Conservation (phyloP, 2,888 invertebrate genomes). For the Rhingia campestris region DNA sequence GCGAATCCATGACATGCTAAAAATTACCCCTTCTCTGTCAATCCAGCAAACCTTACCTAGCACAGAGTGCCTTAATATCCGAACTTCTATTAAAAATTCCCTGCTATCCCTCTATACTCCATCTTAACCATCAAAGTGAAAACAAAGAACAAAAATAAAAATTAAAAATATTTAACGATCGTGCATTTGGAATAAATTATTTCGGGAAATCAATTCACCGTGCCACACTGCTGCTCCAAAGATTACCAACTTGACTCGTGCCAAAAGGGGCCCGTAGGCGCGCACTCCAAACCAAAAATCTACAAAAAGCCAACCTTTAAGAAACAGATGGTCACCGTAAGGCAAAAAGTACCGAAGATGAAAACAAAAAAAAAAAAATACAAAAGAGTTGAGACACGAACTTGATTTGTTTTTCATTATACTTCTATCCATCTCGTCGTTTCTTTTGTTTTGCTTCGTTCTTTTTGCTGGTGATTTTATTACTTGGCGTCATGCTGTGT, state of each 20-base stretch:
- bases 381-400: conserved; percentile 62
- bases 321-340: conserved; percentile 50
- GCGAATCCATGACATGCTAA: too few relatives aligned
- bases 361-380: conserved; percentile 24
- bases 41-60: too few relatives aligned
- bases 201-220: conserved; percentile 37
- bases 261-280: conserved; percentile 50
- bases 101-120: too few relatives aligned
- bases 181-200: conserved; percentile 50
- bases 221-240: conserved; percentile 14
- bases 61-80: too few relatives aligned
- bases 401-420: conserved; percentile 57
- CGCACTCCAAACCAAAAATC: conserved; percentile 34
- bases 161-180: conserved; percentile 24
- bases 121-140: neutral
- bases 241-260: conserved; percentile 59
- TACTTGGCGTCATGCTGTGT: conserved; percentile 62
- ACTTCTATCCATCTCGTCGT: conserved; percentile 26
- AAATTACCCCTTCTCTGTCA: too few relatives aligned
- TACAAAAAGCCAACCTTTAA: conserved; percentile 5
- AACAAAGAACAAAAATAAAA: conserved; percentile 3
- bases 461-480: conserved; percentile 49
- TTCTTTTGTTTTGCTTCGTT: conserved; percentile 18
- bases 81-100: too few relatives aligned
- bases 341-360: conserved; percentile 17